Evolutionary conservation across 2,888 invertebrate species (phyloP).

Genomic region (Coleophora flavipennella): DNA sequence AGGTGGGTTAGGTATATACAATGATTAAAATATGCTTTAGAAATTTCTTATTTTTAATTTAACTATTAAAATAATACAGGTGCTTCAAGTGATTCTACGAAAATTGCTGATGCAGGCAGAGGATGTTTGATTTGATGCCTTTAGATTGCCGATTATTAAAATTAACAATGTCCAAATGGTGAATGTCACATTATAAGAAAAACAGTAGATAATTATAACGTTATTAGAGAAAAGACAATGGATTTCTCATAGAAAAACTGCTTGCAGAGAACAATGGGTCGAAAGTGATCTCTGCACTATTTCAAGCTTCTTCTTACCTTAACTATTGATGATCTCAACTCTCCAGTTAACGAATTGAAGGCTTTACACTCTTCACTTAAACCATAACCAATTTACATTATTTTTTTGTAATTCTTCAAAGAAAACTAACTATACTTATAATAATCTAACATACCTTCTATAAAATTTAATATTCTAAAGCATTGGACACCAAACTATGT

Average conservation of each 20-base stretch:
- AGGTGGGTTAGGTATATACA: slow-evolving; percentile 53
- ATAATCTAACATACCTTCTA: slow-evolving; percentile 22
- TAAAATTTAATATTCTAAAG: slow-evolving; percentile 16
- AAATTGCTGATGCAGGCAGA: slow-evolving; percentile 14
- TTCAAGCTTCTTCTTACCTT: slow-evolving; percentile 7
- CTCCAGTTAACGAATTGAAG: too few relatives aligned
- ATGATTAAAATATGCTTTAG: slow-evolving; percentile 47
- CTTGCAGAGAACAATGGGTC: slow-evolving; percentile 32
- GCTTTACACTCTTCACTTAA: not conserved
- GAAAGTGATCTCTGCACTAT: slow-evolving; percentile 30
- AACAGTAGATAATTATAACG: not conserved
- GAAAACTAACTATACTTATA: slow-evolving; percentile 17
- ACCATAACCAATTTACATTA: slow-evolving; percentile 16
- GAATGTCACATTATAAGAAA: slow-evolving; percentile 26
- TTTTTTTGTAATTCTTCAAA: slow-evolving; percentile 18
- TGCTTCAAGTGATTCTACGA: slow-evolving; percentile 11
- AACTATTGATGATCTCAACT: slow-evolving; percentile 6
- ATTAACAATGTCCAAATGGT: slow-evolving; percentile 55
- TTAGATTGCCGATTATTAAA: slow-evolving; percentile 10
- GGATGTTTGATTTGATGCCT: slow-evolving; percentile 6
- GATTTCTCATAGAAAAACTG: slow-evolving; percentile 33
- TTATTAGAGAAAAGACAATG: slow-evolving; percentile 20
- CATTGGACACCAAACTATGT: slow-evolving; percentile 18
- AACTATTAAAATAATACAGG: slow-evolving; percentile 13
- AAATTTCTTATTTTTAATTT: slow-evolving; percentile 38